Evolutionary conservation across 2,888 invertebrate genomes (phyloP).

Genomic region (Chouioia cunea): DNA sequence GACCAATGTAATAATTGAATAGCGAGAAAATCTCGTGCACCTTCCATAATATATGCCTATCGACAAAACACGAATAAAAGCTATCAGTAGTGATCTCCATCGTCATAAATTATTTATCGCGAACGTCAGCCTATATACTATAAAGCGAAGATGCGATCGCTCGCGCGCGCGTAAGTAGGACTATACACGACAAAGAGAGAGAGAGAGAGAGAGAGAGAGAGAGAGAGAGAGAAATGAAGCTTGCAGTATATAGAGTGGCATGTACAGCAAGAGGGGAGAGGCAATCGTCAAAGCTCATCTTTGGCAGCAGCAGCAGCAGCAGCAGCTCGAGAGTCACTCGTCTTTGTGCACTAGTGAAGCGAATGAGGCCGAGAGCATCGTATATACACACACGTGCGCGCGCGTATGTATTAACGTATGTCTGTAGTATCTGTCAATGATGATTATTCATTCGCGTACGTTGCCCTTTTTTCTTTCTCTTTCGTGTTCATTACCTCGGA

Average conservation of each 20-base stretch:
- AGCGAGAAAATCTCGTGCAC: too few relatives aligned
- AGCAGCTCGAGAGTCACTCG: slow-evolving; percentile 34
- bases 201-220: background rate
- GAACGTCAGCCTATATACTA: background rate
- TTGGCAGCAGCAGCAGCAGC: background rate
- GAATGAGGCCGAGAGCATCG: slow-evolving; percentile 37
- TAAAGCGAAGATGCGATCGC: background rate
- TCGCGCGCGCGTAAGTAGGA: background rate
- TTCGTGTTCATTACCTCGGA: too few relatives aligned
- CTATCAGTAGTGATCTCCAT: slow-evolving; percentile 3
- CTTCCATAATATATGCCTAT: too few relatives aligned
- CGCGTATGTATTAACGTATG: background rate
- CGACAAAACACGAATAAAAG: too few relatives aligned
- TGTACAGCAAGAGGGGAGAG: slow-evolving; percentile 8
- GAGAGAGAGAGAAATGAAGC: background rate
- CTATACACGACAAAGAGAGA: background rate
- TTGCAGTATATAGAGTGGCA: slow-evolving; percentile 15
- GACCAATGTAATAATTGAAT: too few relatives aligned
- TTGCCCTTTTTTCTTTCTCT: too few relatives aligned
- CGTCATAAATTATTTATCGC: too few relatives aligned
- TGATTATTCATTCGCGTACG: slow-evolving; percentile 17
- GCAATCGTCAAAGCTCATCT: slow-evolving; percentile 41
- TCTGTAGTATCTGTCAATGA: background rate
- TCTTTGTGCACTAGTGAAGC: slow-evolving; percentile 21
- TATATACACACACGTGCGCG: slow-evolving; percentile 10